Evolutionary conservation across 1,140 invertebrate species (phyloP), one percentile per base, ranked within the genome.

Genomic region (Heliothis subflexa): DNA sequence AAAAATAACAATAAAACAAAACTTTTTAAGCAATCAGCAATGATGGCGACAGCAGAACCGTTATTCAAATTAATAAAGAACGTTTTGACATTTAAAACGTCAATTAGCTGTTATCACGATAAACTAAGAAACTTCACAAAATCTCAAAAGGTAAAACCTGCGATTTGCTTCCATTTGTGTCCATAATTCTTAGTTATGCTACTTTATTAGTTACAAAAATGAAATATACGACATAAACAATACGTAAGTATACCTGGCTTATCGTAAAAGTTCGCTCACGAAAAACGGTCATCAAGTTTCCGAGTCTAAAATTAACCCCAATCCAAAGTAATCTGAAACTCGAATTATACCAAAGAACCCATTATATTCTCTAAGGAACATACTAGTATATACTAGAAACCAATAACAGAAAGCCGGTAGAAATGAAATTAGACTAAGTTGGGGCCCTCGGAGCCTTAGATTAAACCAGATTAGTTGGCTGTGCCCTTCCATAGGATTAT

Each of bases 361-460:
- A n/a, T 28, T 21, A n/a, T 9, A 45, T 16, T 16, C 40, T 64
- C 18, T n/a, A 64, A 18, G 61, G n/a, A 21, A 66, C 10, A 18
- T 16, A 45, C 33, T 7, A 21, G 1, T 25, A 47, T 13, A 45
- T 50, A 25, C 47, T 54, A 71, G 21, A 71, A 25, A n/a, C 18
- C 72, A 74, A 74, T 74, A 74, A 74, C 55, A 74, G 54, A 57
- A 74, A 74, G 40, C 54, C 33, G 55, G 45, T 74, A 47, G 72
- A 74, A 74, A 74, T 74, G 61, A 61, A 74, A 74, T 74, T 74
- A 74, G 72, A 74, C 16, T 25, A 25, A 74, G 57, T 74, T 74
- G 21, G 40, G n/a, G 12, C 72, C 72, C 55, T 49, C 18, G n/a
- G 72, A 61, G 72, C 55, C 57, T 4, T 14, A 61, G 57, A 74